Conservation (phyloP, 2,113 vertebrate species). For the Micronycteris hirsuta region DNA sequence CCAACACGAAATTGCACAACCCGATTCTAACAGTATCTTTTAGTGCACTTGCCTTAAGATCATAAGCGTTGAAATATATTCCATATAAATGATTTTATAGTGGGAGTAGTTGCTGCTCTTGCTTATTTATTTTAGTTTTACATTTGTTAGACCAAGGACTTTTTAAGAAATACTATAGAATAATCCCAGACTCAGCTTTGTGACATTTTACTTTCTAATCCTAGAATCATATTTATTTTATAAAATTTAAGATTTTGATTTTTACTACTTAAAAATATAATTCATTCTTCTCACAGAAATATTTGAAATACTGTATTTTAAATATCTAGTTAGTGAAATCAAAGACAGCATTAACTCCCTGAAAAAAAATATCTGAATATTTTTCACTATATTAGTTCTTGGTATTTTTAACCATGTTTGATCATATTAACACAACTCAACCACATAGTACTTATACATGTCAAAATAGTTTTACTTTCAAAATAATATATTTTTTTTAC, state of each 20-base stretch:
- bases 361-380: neutral
- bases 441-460: neutral
- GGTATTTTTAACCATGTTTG: neutral
- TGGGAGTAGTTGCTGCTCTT: neutral
- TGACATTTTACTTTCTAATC: neutral
- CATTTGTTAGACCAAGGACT: neutral
- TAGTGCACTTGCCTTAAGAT: neutral
- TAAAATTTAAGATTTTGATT: neutral
- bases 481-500: neutral
- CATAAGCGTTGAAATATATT: neutral
- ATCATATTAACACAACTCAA: neutral
- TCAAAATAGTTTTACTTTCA: slow-evolving; percentile 1
- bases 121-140: neutral
- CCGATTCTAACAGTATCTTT: neutral
- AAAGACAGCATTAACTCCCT: neutral
- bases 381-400: neutral
- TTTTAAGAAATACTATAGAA: neutral
- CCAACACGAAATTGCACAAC: neutral
- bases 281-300: neutral
- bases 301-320: neutral
- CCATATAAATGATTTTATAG: neutral
- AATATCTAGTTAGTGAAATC: neutral
- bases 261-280: neutral
- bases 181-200: neutral
- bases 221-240: neutral